Evolutionary conservation across 1,140 invertebrate genomes (phyloP), one percentile per base, ranked within the genome.

Genomic region (Oncopodura yosiiana): DNA sequence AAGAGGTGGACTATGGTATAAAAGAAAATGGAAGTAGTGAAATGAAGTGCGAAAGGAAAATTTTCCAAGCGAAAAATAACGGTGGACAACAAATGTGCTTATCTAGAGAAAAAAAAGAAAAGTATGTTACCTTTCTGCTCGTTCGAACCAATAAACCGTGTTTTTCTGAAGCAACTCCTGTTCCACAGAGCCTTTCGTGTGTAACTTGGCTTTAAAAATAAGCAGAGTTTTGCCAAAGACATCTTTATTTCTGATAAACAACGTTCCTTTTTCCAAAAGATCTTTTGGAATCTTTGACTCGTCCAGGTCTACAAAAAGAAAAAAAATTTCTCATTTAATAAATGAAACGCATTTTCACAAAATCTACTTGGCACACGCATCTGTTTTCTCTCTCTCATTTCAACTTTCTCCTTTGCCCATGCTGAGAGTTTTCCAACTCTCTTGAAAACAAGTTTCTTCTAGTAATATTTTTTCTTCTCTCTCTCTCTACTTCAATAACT

Each of bases 121-220:
- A 26, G n/a, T 36, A 49, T 58, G 49, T 51, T 70, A 82, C 81
- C 78, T 78, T 72, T 92, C 86, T 43, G 84, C 69, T 63, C 86
- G 74, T 68, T 96, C 91, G 58, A 94, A 81, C 82, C 83, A 89
- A 68, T 91, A 94, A 2, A 92, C 80, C 38, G 94, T 77, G 64
- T 83, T 82, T 67, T 78, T 80, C 67, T 89, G 86, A 4, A 92
- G 66, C 29, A 87, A 81, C 3, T 81, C 77, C 59, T 83, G 78
- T 62, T 86, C 79, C 65, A 80, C 78, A 11, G 75, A 69, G 43
- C 84, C 84, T 74, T 90, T 93, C 2, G 74, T 68, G 62, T 90
- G 82, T 60, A 82, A 74, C 67, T 83, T 86, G 9, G 79, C 81
- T 66, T 81, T 84, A 58, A 88, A 82, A 48, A 90, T 76, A 19